Evolutionary conservation across 2,797 vertebrate genomes (phyloP), one percentile per base, ranked within the genome.

Genomic region (Microctenopoma stevenorrisi): DNA sequence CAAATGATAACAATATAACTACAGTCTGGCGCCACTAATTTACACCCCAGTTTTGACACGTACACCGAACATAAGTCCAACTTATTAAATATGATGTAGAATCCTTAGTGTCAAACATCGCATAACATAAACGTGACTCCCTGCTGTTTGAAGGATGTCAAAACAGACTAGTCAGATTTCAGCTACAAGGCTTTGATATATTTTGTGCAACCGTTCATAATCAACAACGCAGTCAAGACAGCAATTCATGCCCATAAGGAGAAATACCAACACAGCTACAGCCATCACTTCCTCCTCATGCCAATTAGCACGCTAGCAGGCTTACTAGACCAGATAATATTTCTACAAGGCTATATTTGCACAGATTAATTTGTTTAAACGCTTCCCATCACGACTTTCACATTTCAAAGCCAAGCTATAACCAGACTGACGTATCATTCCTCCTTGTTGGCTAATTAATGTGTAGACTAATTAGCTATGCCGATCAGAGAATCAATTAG

Each of bases 231-330:
- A 76, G 66, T 37, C 10, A 43, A 51, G 48, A 67, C 64, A 75
- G 68, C 55, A 22, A 59, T 35, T 35, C 62, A 51, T 54, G 28
- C 16, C 51, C 49, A 76, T 52, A 57, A 82, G 62, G 40, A 77
- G 57, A 88, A 89, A 92, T 92, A 82, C 89, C 92, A 91, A 78
- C 88, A 91, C 87, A 84, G 84, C 81, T 58, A 64, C 79, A 75
- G 42, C 55, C 66, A 86, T 79, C 82, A 92, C 90, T 94, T 92
- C 90, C 91, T 91, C 86, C 89, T 88, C 90, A 88, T 79, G 86
- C 88, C 93, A 95, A 94, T 95, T 94, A 95, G 91, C 93, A 88
- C 89, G 87, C 90, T 90, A 93, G 93, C 92, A 80, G 74, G 78
- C 82, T 83, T 86, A 89, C 78, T 81, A 56, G 78, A 77, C 60